Percentiles rank a stretch among this genome's conserved stretches.
phyloP scores from a whole-genome alignment of 2,113 vertebrate genomes.

The Hyla sarda region DNA sequence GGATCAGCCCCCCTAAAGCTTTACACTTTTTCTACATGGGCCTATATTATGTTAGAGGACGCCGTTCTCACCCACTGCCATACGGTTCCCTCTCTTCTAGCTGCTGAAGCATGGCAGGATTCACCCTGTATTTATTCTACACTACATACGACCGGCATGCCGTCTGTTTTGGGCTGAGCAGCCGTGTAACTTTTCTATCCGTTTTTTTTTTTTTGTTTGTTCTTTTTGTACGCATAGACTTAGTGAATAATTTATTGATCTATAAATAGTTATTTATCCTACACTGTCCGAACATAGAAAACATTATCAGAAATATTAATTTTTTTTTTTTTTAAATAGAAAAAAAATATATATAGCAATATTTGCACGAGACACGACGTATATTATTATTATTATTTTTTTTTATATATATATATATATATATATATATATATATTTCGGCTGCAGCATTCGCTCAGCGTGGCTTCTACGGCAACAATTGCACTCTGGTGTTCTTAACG shows the following conservation, averaged over 20 bases:
- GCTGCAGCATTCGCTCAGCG: too few relatives aligned
- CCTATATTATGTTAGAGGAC: neutral
- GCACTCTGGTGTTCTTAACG: slow-evolving; percentile 35
- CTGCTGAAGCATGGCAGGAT: neutral
- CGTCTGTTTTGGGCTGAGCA: neutral
- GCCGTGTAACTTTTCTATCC: slow-evolving; percentile 9
- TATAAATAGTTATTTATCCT: slow-evolving; percentile 53
- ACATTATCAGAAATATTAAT: slow-evolving; percentile 41
- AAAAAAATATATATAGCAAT: slow-evolving; percentile 10
- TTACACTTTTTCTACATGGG: neutral
- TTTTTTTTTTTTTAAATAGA: neutral
- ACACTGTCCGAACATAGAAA: slow-evolving; percentile 44
- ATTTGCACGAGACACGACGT: slow-evolving; percentile 39
- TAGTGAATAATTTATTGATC: slow-evolving; percentile 50
- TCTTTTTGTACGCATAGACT: slow-evolving; percentile 29
- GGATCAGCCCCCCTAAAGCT: too few relatives aligned
- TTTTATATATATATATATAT: too few relatives aligned
- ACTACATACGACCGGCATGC: neutral
- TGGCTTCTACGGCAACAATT: slow-evolving; percentile 36
- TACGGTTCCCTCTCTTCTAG: neutral
- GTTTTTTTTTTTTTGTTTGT: too few relatives aligned
- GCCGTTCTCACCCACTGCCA: neutral
- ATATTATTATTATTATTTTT: too few relatives aligned
- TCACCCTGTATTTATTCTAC: neutral
- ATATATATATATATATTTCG: too few relatives aligned